Conservation (phyloP, 2,113 vertebrate genomes). For the Morone chrysops region DNA sequence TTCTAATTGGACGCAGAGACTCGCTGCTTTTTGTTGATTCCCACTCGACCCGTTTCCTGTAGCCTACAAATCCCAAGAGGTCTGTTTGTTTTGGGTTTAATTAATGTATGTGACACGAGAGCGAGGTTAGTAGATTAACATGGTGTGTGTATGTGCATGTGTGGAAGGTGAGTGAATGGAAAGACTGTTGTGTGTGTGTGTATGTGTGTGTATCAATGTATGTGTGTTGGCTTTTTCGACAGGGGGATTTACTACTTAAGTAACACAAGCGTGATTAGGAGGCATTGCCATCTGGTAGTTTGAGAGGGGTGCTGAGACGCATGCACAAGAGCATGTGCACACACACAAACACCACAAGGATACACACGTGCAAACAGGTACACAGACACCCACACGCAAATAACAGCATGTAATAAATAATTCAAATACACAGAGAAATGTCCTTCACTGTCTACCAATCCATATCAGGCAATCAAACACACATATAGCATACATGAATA, state of each 20-base stretch:
- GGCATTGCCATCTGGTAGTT: conserved; percentile 71
- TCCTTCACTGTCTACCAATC: background rate
- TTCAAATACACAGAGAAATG: conserved; percentile 16
- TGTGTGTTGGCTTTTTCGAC: conserved; percentile 32
- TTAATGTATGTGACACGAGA: conserved; percentile 5
- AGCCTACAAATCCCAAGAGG: conserved; percentile 23
- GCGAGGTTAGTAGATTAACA: background rate
- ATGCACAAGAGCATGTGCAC: background rate
- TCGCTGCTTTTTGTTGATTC: conserved; percentile 5
- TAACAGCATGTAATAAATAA: conserved; percentile 39
- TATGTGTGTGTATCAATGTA: conserved; percentile 1
- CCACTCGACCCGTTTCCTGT: background rate
- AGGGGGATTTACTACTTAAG: conserved; percentile 72
- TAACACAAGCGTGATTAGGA: conserved; percentile 67
- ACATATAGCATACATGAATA: background rate
- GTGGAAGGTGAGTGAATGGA: conserved; percentile 13
- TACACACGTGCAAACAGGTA: background rate
- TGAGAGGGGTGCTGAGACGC: conserved; percentile 53
- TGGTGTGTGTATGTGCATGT: background rate
- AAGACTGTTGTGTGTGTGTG: background rate
- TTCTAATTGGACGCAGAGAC: background rate
- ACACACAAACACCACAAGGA: background rate
- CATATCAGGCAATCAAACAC: background rate
- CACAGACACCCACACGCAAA: background rate
- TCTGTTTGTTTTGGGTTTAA: conserved; percentile 19